These are phyloP conservation scores for Standfussiana lucernea DNA, from an alignment of 2,888 invertebrate genomes.

Conservation along the genomic window DNA sequence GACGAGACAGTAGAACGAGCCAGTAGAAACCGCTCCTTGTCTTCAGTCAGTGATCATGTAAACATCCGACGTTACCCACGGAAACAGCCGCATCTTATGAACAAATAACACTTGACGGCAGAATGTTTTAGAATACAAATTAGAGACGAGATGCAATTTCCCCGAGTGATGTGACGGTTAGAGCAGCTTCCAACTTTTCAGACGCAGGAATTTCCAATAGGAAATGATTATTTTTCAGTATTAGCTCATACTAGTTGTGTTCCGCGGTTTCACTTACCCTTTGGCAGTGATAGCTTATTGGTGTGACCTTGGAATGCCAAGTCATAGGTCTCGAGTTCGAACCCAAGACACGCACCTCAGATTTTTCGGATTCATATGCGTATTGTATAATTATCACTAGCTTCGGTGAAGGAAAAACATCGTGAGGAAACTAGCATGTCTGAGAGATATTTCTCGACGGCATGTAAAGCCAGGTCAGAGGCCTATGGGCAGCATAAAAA, in stretches of 20 bases:
- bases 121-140: conserved; percentile 85
- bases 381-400: no score
- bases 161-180: conserved; percentile 83
- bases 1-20: no score
- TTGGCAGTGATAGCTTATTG: no score
- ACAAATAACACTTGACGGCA: conserved; percentile 81
- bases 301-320: no score
- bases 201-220: conserved; percentile 83
- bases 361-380: no score
- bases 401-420: no score
- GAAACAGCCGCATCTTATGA: conserved; percentile 69
- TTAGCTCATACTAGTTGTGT: conserved; percentile 53
- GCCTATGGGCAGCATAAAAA: no score
- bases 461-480: no score
- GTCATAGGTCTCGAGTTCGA: no score
- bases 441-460: no score
- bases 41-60: conserved; percentile 50
- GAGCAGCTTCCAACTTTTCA: conserved; percentile 77
- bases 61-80: conserved; percentile 18
- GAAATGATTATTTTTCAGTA: conserved; percentile 77
- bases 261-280: not conserved
- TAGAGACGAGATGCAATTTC: conserved; percentile 83
- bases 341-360: no score
- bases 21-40: conserved; percentile 35
- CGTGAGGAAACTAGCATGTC: no score